Base-by-base conservation (phyloP, 2,797 vertebrate species). In the Neopelma chrysocephalum region DNA sequence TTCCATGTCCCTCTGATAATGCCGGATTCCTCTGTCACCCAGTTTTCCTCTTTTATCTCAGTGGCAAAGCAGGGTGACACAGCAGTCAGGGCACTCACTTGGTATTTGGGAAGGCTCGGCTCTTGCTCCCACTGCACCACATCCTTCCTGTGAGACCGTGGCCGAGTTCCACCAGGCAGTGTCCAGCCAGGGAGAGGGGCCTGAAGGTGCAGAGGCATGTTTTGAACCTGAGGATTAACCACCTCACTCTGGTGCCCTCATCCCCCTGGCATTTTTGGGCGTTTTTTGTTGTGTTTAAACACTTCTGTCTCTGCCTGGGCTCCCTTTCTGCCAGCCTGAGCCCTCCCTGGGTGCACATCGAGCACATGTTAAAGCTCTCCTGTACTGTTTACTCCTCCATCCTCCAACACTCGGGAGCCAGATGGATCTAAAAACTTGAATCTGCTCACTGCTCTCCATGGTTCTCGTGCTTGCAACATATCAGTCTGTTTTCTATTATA, bases 1-100 rank as follows among this genome's bases (percentile, higher is more conserved):
- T 90, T 82, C 83, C 56, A 8, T 60, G 64, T 89, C 82, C 47
- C 71, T 73, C 75, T 85, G 89, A 87, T 91, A 89, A 60, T 34
- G 36, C 68, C 29, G 19, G 32, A 53, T 82, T 82, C 29, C n/a
- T 69, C 40, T 77, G 48, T 66, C 75, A 0, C 76, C 87, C n/a
- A 4, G 3, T 83, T 95, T 84, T 90, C 50, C 68, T 76, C 66
- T 51, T 40, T 71, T 71, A 40, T 71, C 83, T 68, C 4, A 0
- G 40, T 45, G 54, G 56, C 71, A 79, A 76, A 72, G 66, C 17
- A 14, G 66, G 83, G 43, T 87, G 90, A 56, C 51, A 32, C 56
- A 47, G 50, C 3, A 2, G 48, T 61, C 53, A 8, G 65, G 60
- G 68, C 0, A 0, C 45, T 73, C 14, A 0, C 53, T 36, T 45